phyloP scores from a whole-genome alignment of 2,888 invertebrate genomes.

The Ellobium chinense region DNA sequence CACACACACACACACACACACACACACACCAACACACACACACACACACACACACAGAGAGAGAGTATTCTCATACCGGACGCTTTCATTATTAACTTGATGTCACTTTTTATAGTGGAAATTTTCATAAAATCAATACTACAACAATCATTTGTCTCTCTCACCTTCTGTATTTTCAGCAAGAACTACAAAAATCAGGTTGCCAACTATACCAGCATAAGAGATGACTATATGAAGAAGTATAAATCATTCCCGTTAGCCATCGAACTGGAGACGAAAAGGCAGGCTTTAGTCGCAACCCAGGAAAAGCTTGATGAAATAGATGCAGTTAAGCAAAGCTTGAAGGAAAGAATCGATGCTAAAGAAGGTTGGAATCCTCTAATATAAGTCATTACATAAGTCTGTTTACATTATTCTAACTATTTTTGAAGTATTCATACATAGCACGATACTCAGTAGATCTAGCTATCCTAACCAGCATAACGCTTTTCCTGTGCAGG shows the following conservation, averaged over 20 bases:
- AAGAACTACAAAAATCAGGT: conserved; percentile 25
- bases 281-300: background rate
- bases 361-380: conserved; percentile 8
- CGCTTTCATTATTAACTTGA: too few species aligned
- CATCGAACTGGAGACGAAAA: background rate
- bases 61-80: too few species aligned
- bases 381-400: background rate
- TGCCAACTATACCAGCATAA: conserved; percentile 23
- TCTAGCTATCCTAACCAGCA: too few species aligned
- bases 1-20: too few species aligned
- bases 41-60: too few species aligned
- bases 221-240: conserved; percentile 35
- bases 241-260: conserved; percentile 22
- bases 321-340: background rate
- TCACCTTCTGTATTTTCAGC: background rate
- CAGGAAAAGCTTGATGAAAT: conserved; percentile 10
- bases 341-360: conserved; percentile 1
- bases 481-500: too few species aligned
- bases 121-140: too few species aligned
- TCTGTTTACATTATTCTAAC: background rate
- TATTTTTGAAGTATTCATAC: too few species aligned
- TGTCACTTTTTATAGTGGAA: too few species aligned
- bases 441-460: too few species aligned
- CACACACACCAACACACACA: too few species aligned
- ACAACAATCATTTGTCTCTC: too few species aligned